phyloP scores from a whole-genome alignment of 1,140 invertebrate genomes.

The Chionoecetes opilio region DNA sequence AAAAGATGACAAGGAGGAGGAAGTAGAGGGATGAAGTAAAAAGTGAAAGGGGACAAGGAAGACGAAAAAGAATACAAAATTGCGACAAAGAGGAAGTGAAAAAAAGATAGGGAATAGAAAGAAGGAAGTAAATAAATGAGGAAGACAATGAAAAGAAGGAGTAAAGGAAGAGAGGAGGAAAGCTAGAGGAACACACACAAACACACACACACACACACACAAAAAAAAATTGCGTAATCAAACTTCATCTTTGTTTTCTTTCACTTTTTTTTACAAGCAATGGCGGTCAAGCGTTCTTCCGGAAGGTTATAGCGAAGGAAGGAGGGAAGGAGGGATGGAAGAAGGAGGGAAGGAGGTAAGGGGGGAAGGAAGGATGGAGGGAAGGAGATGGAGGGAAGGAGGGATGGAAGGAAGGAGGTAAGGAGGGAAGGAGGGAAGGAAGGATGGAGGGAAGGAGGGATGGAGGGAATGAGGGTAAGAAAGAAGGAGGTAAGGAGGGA shows the following conservation, averaged over 20 bases:
- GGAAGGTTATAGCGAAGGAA: neutral
- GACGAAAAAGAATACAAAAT: neutral
- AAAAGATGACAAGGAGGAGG: neutral
- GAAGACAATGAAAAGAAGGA: neutral
- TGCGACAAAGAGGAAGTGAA: neutral
- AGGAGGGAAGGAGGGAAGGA: neutral
- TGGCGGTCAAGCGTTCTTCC: too few relatives aligned
- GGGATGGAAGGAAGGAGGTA: too few relatives aligned
- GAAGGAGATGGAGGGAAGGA: too few relatives aligned
- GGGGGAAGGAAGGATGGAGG: neutral
- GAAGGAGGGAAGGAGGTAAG: neutral
- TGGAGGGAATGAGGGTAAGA: too few relatives aligned
- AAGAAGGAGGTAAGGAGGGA: too few relatives aligned
- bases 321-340: neutral
- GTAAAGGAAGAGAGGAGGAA: neutral
- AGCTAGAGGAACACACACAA: neutral
- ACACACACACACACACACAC: neutral
- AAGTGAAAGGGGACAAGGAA: neutral
- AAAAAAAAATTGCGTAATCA: neutral
- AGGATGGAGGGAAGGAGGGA: neutral
- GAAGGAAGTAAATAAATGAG: neutral
- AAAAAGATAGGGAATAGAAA: neutral
- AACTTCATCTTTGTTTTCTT: too few relatives aligned
- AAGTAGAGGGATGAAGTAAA: neutral
- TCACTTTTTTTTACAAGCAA: too few relatives aligned